phyloP scores from a whole-genome alignment of 2,888 invertebrate genomes.

The Brachyopa scutellaris region DNA sequence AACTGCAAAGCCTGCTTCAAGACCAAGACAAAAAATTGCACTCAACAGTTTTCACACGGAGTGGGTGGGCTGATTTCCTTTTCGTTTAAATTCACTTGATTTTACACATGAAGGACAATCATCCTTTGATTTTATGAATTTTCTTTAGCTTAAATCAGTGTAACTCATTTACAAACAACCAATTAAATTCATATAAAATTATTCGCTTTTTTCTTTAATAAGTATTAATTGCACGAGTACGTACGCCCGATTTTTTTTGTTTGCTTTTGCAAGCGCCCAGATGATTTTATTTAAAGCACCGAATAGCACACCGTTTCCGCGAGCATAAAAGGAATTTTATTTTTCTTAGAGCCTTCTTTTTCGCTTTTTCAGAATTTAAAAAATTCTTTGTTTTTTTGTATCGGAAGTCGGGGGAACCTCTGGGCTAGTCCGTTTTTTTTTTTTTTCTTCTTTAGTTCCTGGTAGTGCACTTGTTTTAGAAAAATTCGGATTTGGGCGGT shows the following conservation, averaged over 20 bases:
- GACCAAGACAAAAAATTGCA: slow-evolving; percentile 41
- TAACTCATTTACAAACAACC: slow-evolving; percentile 58
- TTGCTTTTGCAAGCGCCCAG: slow-evolving; percentile 23
- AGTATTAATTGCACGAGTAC: slow-evolving; percentile 33
- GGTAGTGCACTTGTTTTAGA: slow-evolving; percentile 62
- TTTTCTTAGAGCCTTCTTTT: slow-evolving; percentile 35
- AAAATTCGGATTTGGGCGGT: slow-evolving; percentile 68
- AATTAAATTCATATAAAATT: slow-evolving; percentile 20
- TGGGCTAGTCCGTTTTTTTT: slow-evolving; percentile 60
- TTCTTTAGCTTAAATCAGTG: slow-evolving; percentile 18
- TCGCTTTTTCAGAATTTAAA: slow-evolving; percentile 32
- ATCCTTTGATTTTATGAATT: slow-evolving; percentile 60
- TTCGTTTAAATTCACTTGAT: slow-evolving; percentile 32
- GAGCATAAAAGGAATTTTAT: slow-evolving; percentile 40
- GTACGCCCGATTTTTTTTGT: slow-evolving; percentile 45
- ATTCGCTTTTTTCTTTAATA: slow-evolving; percentile 17
- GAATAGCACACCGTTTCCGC: slow-evolving; percentile 50
- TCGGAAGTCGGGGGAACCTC: slow-evolving; percentile 42
- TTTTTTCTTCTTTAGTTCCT: slow-evolving; percentile 41
- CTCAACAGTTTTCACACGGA: slow-evolving; percentile 46
- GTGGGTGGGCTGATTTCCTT: slow-evolving; percentile 35
- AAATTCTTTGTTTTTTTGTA: slow-evolving; percentile 62
- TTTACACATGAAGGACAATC: slow-evolving; percentile 49
- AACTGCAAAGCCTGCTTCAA: slow-evolving; percentile 15
- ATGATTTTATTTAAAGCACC: slow-evolving; percentile 55